Percentiles rank a stretch among this genome's conserved stretches.
Conservation (phyloP, 2,888 invertebrate genomes). For the Diabrotica balteata region DNA sequence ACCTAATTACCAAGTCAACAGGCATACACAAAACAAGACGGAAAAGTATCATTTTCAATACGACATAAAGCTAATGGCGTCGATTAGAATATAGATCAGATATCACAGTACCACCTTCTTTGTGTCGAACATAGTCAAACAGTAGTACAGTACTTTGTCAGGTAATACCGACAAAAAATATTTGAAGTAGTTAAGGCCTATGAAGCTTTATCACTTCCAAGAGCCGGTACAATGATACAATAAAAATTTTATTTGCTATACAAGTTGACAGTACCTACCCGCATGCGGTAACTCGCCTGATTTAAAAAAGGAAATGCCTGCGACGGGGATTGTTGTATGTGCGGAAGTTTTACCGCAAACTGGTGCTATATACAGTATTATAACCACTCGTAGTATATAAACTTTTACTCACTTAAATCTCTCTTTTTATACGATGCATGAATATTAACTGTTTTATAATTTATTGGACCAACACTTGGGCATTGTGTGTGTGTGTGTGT, state of each 20-base stretch:
- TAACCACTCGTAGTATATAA: too few species aligned
- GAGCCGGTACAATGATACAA: slow-evolving; percentile 27
- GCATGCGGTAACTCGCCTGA: too few species aligned
- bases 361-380: too few species aligned
- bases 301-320: too few species aligned
- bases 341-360: too few species aligned
- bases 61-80: slow-evolving; percentile 4
- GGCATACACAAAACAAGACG: not conserved
- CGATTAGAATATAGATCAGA: slow-evolving; percentile 17
- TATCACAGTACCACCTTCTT: not conserved
- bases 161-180: slow-evolving; percentile 18
- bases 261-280: slow-evolving; percentile 5
- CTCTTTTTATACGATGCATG: too few species aligned
- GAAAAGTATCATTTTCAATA: slow-evolving; percentile 5
- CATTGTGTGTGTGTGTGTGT: too few species aligned
- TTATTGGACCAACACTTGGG: too few species aligned
- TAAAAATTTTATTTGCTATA: slow-evolving; percentile 24
- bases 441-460: too few species aligned
- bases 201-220: slow-evolving; percentile 21
- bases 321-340: too few species aligned
- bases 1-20: not conserved
- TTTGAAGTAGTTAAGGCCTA: slow-evolving; percentile 4
- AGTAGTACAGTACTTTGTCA: slow-evolving; percentile 2
- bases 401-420: too few species aligned
- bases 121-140: slow-evolving; percentile 9